phyloP scores from a whole-genome alignment of 2,797 vertebrate species.

The Holocentrus rufus region DNA sequence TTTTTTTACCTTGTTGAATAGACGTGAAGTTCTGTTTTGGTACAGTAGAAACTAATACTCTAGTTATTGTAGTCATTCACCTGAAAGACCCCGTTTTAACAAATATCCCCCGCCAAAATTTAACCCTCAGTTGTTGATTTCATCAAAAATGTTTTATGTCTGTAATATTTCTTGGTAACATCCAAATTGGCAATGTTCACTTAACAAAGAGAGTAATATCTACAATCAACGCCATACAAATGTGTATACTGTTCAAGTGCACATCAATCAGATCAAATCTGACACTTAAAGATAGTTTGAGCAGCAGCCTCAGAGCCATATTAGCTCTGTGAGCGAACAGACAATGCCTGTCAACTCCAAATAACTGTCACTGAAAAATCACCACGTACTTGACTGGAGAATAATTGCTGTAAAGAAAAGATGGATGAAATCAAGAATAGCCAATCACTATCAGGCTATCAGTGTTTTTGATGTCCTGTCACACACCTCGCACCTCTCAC shows the following conservation, averaged over 20 bases:
- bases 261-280: too few relatives aligned
- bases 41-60: not conserved
- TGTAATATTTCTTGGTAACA: too few relatives aligned
- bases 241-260: not conserved
- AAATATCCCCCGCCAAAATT: not conserved
- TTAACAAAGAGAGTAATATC: too few relatives aligned
- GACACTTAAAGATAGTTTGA: not conserved
- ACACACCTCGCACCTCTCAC: not conserved
- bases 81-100: not conserved
- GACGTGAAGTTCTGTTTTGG: not conserved
- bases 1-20: not conserved
- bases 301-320: not conserved
- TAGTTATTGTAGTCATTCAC: not conserved
- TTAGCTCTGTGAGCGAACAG: not conserved
- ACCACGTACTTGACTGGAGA: not conserved
- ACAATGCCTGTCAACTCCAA: not conserved
- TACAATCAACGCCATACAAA: too few relatives aligned
- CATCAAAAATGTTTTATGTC: too few relatives aligned
- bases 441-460: conserved; percentile 39
- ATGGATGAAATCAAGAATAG: conserved; percentile 29
- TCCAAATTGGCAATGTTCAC: too few relatives aligned
- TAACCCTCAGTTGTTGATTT: not conserved
- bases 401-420: conserved; percentile 20
- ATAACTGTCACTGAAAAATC: not conserved
- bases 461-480: not conserved